phyloP scores from a whole-genome alignment of 1,140 invertebrate genomes.

The Orius insidiosus region DNA sequence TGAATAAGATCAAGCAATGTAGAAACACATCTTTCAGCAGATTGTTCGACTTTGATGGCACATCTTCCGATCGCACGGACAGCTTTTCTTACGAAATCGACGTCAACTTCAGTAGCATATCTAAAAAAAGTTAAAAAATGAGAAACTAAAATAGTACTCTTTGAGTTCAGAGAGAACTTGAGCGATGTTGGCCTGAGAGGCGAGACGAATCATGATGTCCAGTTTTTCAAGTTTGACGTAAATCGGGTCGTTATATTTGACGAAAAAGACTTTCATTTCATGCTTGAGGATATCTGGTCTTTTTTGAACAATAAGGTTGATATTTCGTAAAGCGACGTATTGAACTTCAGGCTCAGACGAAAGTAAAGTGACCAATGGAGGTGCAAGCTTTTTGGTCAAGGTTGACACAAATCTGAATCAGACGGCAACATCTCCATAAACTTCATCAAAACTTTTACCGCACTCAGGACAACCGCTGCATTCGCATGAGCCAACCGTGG shows the following conservation, averaged over 20 bases:
- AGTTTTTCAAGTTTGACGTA: constrained; percentile 99
- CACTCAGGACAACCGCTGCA: constrained; percentile 96
- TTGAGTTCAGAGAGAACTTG: constrained; percentile 98
- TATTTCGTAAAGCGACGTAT: constrained; percentile 95
- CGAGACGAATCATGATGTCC: constrained; percentile 98
- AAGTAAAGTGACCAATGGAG: constrained; percentile 93
- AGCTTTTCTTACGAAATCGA: constrained; percentile 99
- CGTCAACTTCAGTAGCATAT: constrained; percentile 97
- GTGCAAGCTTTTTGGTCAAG: constrained; percentile 91
- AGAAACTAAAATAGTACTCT: constrained; percentile 51
- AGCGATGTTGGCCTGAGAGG: constrained; percentile 94
- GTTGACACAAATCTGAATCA: constrained; percentile 84
- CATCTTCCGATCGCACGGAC: constrained; percentile 96
- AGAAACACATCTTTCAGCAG: constrained; percentile 94
- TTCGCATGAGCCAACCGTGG: constrained; percentile 97
- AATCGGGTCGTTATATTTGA: constrained; percentile 99
- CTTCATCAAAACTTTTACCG: constrained; percentile 96
- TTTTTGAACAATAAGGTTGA: constrained; percentile 98
- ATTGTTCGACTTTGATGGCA: constrained; percentile 98
- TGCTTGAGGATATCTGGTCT: constrained; percentile 97
- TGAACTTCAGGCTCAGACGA: constrained; percentile 98
- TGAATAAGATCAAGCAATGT: constrained; percentile 98
- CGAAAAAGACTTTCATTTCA: constrained; percentile 99
- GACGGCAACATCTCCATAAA: constrained; percentile 91
- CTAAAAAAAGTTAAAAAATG: constrained; percentile 19